Evolutionary conservation across 2,888 invertebrate species (phyloP), one percentile per base, ranked within the genome.

Genomic region (Xylocampa areola): DNA sequence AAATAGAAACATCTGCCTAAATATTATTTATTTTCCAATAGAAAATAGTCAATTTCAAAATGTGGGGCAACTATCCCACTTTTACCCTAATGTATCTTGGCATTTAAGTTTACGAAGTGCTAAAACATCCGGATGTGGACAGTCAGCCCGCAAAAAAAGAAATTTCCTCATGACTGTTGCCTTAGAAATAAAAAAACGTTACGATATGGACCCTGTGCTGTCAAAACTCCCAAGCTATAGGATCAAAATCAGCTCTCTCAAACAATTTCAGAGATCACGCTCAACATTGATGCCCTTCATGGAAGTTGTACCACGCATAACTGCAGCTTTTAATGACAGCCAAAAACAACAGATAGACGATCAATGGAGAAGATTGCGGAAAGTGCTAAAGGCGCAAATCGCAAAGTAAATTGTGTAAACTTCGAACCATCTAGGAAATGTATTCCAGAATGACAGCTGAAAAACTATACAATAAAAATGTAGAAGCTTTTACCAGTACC

Each of bases 151-250:
- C 59, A 54, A 33, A 64, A 21, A 58, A 27, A 52, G 44, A 53
- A 50, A 62, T 54, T 66, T 66, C 53, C 50, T 47, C 33, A 66
- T 43, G 36, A 33, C 41, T 59, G 29, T 39, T 29, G 65, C 65
- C 10, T 44, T 30, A 35, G 67, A 60, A 47, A 67, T 67, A 17
- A 33, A 50, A 51, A 64, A 67, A 49, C 51, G 57, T 14, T 55
- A 64, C 41, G 49, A 52, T 8, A 60, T 64, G 53, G 54, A 64
- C 48, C 60, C 59, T 49, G 48, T 59, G 40, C 51, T 67, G 48
- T 59, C 52, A 44, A 57, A 65, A 35, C 57, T 59, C 2, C 47
- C n/a, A 57, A 50, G 58, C 33, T 27, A 13, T 53, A 23, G 51
- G 41, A 60, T 55, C 60, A 4, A 59, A n/a, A 55, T 44, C 54